Evolutionary conservation across 2,113 vertebrate species (phyloP).

Genomic region (Gobius niger): DNA sequence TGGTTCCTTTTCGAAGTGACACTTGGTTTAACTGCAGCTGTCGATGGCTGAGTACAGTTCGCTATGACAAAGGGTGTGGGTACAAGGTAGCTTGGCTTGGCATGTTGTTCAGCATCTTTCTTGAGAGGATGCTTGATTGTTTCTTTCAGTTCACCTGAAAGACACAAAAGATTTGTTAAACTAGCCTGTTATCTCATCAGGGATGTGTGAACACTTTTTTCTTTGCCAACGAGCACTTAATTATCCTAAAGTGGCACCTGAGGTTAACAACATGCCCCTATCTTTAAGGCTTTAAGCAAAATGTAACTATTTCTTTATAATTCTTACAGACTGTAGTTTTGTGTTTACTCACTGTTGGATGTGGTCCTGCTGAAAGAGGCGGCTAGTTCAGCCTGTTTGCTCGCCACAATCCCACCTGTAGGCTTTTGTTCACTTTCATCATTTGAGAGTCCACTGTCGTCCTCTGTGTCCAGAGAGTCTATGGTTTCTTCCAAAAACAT

Average conservation of each 20-base stretch:
- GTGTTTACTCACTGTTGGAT: slow-evolving; percentile 47
- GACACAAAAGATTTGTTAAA: slow-evolving; percentile 18
- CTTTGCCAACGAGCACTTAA: no score
- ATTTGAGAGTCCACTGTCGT: slow-evolving; percentile 81
- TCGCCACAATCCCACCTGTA: slow-evolving; percentile 41
- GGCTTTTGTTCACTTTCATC: slow-evolving; percentile 69
- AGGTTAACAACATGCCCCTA: no score
- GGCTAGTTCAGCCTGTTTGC: slow-evolving; percentile 61
- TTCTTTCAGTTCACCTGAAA: slow-evolving; percentile 61
- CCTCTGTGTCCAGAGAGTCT: slow-evolving; percentile 85
- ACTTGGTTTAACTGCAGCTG: slow-evolving; percentile 44
- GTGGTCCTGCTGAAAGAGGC: slow-evolving; percentile 56
- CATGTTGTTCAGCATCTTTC: slow-evolving; percentile 14
- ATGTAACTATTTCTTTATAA: no score
- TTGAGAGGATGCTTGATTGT: slow-evolving; percentile 18
- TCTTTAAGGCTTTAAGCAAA: no score
- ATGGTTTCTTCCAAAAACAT: slow-evolving; percentile 94
- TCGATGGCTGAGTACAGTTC: slow-evolving; percentile 47
- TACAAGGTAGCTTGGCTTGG: slow-evolving; percentile 52
- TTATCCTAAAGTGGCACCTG: no score
- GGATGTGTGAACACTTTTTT: background rate
- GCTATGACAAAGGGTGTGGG: slow-evolving; percentile 65
- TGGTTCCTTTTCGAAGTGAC: slow-evolving; percentile 9
- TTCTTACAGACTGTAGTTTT: background rate
- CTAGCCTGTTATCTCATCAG: background rate